Conservation (phyloP, 2,888 invertebrate genomes). For the Erebia epiphron region DNA sequence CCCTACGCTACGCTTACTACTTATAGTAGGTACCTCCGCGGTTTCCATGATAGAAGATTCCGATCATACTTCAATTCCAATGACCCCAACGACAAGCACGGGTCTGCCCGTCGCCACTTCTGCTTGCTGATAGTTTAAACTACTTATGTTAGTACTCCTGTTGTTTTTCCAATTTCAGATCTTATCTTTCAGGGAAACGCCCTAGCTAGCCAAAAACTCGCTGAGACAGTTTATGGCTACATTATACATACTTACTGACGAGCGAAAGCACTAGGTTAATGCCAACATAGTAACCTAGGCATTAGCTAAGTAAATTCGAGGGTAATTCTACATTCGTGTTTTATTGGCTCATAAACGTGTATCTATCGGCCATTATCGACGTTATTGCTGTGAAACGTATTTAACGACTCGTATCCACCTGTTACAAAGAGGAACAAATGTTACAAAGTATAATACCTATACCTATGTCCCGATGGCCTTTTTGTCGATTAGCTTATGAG, state of each 20-base stretch:
- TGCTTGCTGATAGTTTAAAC: no score
- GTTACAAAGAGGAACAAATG: slow-evolving; percentile 24
- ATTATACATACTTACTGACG: no score
- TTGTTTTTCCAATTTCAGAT: no score
- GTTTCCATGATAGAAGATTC: no score
- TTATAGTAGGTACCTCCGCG: no score
- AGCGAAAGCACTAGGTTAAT: neutral
- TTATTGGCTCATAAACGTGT: slow-evolving; percentile 32
- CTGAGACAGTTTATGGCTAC: no score
- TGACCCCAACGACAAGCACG: no score
- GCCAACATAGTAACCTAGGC: neutral
- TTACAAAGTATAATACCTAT: neutral
- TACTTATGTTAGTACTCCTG: no score
- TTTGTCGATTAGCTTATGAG: slow-evolving; percentile 2
- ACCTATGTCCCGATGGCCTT: neutral
- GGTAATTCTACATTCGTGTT: slow-evolving; percentile 23
- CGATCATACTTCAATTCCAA: no score
- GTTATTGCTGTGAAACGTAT: slow-evolving; percentile 21
- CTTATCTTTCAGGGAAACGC: neutral
- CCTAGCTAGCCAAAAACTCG: no score
- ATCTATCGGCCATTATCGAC: slow-evolving; percentile 27
- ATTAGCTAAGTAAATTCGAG: slow-evolving; percentile 12
- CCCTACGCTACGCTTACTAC: no score
- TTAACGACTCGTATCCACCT: slow-evolving; percentile 28
- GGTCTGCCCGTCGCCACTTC: no score